Percentiles rank a stretch among this genome's conserved stretches.
These are phyloP conservation scores for Buceros bicornis DNA, from an alignment of 2,797 vertebrate species.

Conservation along the genomic window DNA sequence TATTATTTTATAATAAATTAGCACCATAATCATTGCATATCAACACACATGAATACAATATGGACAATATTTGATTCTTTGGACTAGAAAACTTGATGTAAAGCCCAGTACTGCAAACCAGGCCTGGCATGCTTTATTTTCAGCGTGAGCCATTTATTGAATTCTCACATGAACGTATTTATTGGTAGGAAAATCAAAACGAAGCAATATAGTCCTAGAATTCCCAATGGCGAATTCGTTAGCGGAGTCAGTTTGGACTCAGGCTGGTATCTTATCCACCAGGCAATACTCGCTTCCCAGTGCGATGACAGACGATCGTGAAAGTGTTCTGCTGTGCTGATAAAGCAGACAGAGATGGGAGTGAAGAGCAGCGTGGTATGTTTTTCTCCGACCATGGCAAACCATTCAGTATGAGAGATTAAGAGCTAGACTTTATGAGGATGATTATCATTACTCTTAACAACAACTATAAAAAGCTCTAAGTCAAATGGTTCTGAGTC, in stretches of 20 bases:
- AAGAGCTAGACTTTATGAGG: constrained; percentile 25
- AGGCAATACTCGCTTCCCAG: background rate
- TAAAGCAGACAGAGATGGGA: background rate
- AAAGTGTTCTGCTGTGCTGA: constrained; percentile 16
- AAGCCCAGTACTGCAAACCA: background rate
- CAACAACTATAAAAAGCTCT: constrained; percentile 62
- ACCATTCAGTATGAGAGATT: background rate
- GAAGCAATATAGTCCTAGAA: constrained; percentile 46
- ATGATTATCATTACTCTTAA: constrained; percentile 21
- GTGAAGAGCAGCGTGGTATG: background rate
- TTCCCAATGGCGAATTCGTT: constrained; percentile 61
- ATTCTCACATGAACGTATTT: constrained; percentile 38
- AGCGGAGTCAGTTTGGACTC: constrained; percentile 10
- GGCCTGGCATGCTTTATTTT: constrained; percentile 14
- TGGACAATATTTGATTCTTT: background rate
- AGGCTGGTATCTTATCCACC: constrained; percentile 38
- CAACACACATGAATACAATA: background rate
- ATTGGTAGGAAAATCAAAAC: constrained; percentile 46
- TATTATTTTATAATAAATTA: background rate
- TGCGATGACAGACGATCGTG: background rate
- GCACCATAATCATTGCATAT: background rate
- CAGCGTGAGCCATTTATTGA: constrained; percentile 37
- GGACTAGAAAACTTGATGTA: background rate
- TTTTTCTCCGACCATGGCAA: background rate
- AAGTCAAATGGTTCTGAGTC: constrained; percentile 63